phyloP scores from a whole-genome alignment of 2,797 vertebrate genomes.

The Rhynchotus rufescens region DNA sequence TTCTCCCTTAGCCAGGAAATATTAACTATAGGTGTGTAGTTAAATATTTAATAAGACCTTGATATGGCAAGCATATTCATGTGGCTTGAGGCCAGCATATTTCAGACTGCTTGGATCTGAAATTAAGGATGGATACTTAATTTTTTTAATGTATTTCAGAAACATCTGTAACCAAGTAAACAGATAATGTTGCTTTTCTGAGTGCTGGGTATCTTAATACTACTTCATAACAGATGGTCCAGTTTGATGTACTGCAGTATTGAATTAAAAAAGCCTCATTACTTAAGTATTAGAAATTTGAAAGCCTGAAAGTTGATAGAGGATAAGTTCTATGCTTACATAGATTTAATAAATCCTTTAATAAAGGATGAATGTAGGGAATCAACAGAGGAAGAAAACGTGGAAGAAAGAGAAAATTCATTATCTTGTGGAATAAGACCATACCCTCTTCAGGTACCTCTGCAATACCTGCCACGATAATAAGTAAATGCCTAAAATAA shows the following conservation, averaged over 20 bases:
- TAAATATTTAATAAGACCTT: constrained; percentile 26
- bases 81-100: neutral
- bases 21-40: neutral
- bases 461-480: neutral
- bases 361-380: neutral
- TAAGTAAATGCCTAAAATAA: neutral
- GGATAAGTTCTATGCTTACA: neutral
- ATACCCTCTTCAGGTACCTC: neutral
- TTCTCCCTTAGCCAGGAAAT: neutral
- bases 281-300: constrained; percentile 19
- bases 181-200: constrained; percentile 28
- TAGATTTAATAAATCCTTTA: neutral
- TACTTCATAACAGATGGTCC: constrained; percentile 55
- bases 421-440: neutral
- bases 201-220: neutral
- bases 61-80: neutral
- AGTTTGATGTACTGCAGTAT: constrained; percentile 14
- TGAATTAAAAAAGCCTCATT: neutral
- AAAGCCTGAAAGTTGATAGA: constrained; percentile 11
- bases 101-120: neutral
- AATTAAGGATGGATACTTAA: neutral
- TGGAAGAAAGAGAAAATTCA: neutral
- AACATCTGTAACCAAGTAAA: constrained; percentile 18
- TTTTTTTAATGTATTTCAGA: neutral
- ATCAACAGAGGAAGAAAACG: neutral